A percentile compares a stretch with the other conserved stretches of the same genome.
Evolutionary conservation across 1,140 invertebrate species (phyloP).

Genomic region (Magallana gigas): DNA sequence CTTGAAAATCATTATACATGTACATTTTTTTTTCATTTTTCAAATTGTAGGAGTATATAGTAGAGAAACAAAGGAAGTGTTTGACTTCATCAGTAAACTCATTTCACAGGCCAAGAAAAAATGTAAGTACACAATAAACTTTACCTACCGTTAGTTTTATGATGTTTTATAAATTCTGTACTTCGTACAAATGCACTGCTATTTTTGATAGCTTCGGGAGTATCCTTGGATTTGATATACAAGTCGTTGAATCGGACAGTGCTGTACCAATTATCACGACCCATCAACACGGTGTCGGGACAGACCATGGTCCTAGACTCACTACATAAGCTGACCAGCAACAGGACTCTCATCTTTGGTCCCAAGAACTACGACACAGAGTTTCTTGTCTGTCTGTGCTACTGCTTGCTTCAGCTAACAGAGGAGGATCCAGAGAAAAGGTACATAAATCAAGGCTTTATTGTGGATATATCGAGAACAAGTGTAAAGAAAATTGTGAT

Average conservation of each 20-base stretch:
- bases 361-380: conserved; percentile 96
- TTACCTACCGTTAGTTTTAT: too few species aligned
- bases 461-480: too few species aligned
- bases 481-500: too few species aligned
- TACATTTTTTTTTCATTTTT: too few species aligned
- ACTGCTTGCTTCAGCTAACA: conserved; percentile 95
- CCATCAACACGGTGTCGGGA: conserved; percentile 89
- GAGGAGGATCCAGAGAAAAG: conserved; percentile 93
- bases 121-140: conserved; percentile 68
- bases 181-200: too few species aligned
- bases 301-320: conserved; percentile 95
- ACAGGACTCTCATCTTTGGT: conserved; percentile 91
- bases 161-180: too few species aligned
- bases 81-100: conserved; percentile 96
- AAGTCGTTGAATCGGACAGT: conserved; percentile 96
- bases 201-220: conserved; percentile 74
- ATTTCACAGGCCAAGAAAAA: conserved; percentile 83
- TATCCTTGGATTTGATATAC: conserved; percentile 88
- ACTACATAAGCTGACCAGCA: conserved; percentile 94
- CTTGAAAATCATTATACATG: too few species aligned
- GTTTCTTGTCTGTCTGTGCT: conserved; percentile 96
- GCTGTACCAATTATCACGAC: conserved; percentile 93
- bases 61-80: conserved; percentile 95
- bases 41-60: conserved; percentile 42
- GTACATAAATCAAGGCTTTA: conserved; percentile 61